Percentiles rank a stretch among this genome's conserved stretches.
phyloP scores from a whole-genome alignment of 2,797 vertebrate genomes.

The Xerus rutilus region DNA sequence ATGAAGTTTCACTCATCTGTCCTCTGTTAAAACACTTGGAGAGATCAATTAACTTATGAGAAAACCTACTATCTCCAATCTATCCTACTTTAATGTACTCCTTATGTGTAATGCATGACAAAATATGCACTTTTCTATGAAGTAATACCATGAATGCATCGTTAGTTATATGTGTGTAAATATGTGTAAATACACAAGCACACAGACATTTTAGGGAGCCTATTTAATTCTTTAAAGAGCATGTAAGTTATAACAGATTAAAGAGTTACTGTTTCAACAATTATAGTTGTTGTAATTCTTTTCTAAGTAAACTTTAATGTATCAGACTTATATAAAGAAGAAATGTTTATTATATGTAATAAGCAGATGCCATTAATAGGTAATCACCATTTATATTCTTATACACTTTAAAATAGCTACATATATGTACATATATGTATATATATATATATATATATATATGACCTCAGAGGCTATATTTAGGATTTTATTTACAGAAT shows the following conservation, averaged over 20 bases:
- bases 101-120: neutral
- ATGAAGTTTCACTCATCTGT: conserved; percentile 37
- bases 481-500: conserved; percentile 35
- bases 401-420: conserved; percentile 31
- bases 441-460: neutral
- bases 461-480: neutral
- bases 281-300: conserved; percentile 53
- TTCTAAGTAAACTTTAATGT: conserved; percentile 41
- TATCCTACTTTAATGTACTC: neutral
- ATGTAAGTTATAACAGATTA: conserved; percentile 40
- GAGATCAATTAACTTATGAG: conserved; percentile 15
- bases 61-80: neutral
- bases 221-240: conserved; percentile 48
- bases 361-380: conserved; percentile 32
- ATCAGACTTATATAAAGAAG: conserved; percentile 26
- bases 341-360: conserved; percentile 28
- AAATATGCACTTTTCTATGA: neutral
- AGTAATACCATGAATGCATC: neutral
- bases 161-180: neutral
- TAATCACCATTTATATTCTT: conserved; percentile 34
- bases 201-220: neutral
- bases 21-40: conserved; percentile 54
- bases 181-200: neutral
- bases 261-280: neutral
- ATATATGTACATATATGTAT: no score